phyloP scores from a whole-genome alignment of 1,140 invertebrate species.

The Metopolophium dirhodum region DNA sequence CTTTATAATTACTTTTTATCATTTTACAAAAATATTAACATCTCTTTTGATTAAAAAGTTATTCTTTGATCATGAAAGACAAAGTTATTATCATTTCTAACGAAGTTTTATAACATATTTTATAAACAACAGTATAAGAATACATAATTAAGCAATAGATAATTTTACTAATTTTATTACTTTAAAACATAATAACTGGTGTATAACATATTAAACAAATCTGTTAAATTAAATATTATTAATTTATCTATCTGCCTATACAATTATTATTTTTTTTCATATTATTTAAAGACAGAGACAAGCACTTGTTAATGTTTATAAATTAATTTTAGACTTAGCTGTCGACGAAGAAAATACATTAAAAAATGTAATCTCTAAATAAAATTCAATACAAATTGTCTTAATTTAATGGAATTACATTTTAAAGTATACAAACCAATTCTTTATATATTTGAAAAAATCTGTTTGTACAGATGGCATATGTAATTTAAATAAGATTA shows the following conservation, averaged over 20 bases:
- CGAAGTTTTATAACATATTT: conserved; percentile 4
- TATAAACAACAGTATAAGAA: conserved; percentile 3
- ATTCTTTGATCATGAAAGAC: conserved; percentile 15
- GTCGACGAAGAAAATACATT: not conserved
- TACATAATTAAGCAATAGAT: conserved; percentile 17
- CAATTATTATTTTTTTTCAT: not conserved
- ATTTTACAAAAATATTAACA: conserved; percentile 1
- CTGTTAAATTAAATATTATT: not conserved
- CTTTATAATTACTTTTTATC: conserved; percentile 13
- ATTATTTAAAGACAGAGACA: not conserved
- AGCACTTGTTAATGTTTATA: not conserved
- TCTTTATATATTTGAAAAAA: not conserved
- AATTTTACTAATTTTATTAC: conserved; percentile 19
- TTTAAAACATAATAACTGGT: not conserved
- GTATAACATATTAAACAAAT: not conserved
- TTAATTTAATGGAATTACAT: not conserved
- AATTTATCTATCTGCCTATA: not conserved
- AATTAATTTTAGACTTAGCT: not conserved
- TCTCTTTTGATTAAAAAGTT: conserved; percentile 18
- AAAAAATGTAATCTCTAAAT: not conserved
- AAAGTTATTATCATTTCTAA: conserved; percentile 9
- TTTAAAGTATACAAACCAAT: not conserved
- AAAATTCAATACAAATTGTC: not conserved
- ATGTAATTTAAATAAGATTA: not conserved
- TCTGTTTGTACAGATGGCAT: not conserved